phyloP scores from a whole-genome alignment of 2,113 vertebrate genomes.

The Atherinomorus stipes region DNA sequence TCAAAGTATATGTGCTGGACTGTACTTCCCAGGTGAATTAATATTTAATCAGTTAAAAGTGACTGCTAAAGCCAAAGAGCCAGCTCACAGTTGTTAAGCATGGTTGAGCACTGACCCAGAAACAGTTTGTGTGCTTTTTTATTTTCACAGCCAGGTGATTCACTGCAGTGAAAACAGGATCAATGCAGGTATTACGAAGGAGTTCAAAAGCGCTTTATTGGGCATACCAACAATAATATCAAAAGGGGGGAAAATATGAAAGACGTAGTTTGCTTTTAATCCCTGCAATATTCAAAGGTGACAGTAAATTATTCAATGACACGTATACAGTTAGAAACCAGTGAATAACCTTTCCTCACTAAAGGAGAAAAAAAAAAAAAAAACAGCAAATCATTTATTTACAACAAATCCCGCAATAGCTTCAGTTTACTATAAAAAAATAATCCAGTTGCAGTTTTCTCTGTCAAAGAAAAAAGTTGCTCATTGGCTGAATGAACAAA shows the following conservation, averaged over 20 bases:
- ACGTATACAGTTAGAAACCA: neutral
- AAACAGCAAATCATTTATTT: conserved; percentile 2
- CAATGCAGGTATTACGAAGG: conserved; percentile 7
- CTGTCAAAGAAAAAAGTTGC: conserved; percentile 11
- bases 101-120: conserved; percentile 58
- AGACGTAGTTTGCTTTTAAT: neutral
- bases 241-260: neutral
- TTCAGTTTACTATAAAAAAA: neutral
- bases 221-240: neutral
- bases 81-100: conserved; percentile 60
- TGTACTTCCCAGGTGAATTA: conserved; percentile 58
- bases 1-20: conserved; percentile 22
- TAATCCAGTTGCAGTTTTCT: neutral
- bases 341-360: neutral
- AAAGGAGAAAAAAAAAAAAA: neutral
- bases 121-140: conserved; percentile 45
- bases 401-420: neutral
- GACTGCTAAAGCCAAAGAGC: conserved; percentile 61
- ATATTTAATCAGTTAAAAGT: conserved; percentile 71
- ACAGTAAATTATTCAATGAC: neutral
- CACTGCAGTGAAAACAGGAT: conserved; percentile 17
- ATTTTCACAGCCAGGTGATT: conserved; percentile 47
- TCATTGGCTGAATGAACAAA: conserved; percentile 15
- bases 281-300: neutral
- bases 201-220: neutral